phyloP scores from a whole-genome alignment of 2,888 invertebrate species.

The Pammene fasciana region DNA sequence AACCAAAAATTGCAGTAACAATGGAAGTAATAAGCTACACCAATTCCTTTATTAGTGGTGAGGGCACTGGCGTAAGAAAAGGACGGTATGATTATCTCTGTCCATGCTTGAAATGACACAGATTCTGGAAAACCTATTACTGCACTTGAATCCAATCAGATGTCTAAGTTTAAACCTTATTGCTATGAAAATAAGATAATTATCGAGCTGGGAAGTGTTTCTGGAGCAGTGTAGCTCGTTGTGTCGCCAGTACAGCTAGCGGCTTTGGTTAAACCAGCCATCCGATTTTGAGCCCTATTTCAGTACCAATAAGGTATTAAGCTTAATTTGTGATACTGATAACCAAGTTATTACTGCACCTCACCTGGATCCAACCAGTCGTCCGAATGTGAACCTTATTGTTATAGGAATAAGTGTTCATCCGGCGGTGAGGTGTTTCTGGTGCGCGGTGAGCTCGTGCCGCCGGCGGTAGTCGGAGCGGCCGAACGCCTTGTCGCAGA shows the following conservation, averaged over 20 bases:
- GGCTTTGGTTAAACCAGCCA: no score
- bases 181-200: neutral
- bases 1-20: no score
- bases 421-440: conserved; percentile 50
- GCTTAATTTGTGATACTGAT: neutral
- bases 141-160: no score
- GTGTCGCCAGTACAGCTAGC: no score
- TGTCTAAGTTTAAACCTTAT: neutral
- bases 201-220: neutral
- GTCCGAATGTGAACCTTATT: neutral
- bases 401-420: neutral
- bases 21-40: no score
- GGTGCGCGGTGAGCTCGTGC: conserved; percentile 72
- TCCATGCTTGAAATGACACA: no score
- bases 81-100: no score
- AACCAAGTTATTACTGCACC: conserved; percentile 1
- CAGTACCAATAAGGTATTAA: neutral
- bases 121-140: no score
- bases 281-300: neutral
- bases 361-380: neutral
- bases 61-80: no score
- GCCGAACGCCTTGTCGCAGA: conserved; percentile 70
- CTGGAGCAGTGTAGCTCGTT: neutral
- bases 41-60: no score
- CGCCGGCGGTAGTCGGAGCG: conserved; percentile 74